Evolutionary conservation across 2,113 vertebrate species (phyloP).

Genomic region (Oreotrochilus melanogaster): DNA sequence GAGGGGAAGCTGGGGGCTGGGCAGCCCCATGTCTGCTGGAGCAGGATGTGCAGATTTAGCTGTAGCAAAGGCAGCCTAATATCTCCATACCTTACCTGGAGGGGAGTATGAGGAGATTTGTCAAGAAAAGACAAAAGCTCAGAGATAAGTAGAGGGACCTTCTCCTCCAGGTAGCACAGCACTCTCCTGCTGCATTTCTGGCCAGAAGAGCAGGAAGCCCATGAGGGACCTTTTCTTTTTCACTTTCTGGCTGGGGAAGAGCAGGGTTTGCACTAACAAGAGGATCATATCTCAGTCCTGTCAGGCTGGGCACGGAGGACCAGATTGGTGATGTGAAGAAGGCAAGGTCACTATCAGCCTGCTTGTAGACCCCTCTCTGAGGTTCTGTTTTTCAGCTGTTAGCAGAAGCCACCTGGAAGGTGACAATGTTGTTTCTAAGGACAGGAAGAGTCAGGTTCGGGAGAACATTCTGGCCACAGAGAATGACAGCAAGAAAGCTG

Average conservation of each 20-base stretch:
- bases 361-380: neutral
- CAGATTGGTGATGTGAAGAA: neutral
- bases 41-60: neutral
- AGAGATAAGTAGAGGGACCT: neutral
- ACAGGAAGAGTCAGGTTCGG: neutral
- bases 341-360: neutral
- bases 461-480: neutral
- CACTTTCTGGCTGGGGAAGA: neutral
- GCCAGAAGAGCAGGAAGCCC: neutral
- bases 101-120: neutral
- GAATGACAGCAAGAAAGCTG: neutral
- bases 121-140: neutral
- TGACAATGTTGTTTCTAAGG: neutral
- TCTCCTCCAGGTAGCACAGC: neutral
- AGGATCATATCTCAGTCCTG: neutral
- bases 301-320: neutral
- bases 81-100: neutral
- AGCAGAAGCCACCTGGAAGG: neutral
- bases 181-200: neutral
- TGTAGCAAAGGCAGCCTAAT: neutral
- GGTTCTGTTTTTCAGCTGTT: neutral
- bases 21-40: neutral
- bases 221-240: neutral
- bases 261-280: neutral
- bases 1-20: neutral